Evolutionary conservation across 2,888 invertebrate genomes (phyloP), one percentile per base, ranked within the genome.

Genomic region (Amphipyra tragopoginis): DNA sequence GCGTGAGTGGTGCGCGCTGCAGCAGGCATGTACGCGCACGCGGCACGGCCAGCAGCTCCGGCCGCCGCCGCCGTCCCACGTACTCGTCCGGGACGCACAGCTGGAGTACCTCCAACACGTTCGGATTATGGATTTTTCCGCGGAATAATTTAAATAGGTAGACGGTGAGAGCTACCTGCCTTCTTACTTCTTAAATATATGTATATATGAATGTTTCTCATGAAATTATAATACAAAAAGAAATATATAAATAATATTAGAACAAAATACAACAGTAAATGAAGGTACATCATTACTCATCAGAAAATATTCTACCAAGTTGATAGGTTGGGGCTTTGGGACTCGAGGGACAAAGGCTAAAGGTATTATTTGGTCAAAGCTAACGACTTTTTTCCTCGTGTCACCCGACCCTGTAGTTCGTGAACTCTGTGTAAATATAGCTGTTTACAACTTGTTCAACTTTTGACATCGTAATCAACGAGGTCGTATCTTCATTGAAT

Each of bases 401-500:
- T 29, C 42, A 39, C n/a, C 10, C 40, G 11, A 51, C 29, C n/a
- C 29, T 21, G 8, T 9, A 42, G 36, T 49, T 34, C 54, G 21
- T 45, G 40, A 54, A 48, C 63, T 21, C 14, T 43, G 33, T 26
- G 51, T 54, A 74, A 50, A 74, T 40, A 68, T 9, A 58, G 14
- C 38, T 21, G 44, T 48, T 39, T 44, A 55, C 42, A 63, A 62
- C 34, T 44, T 53, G 47, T 74, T 54, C 51, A 55, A 71, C 63
- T 71, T 69, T 55, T 34, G 42, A 73, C 38, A 15, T 33, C 45
- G 21, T 21, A n/a, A 67, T 50, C 42, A 51, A 57, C 40, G 29
- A 49, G 44, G 26, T 38, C 2, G 10, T 13, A 36, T 65, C 47
- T 38, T 50, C 14, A 34, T 45, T 50, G 40, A 43, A 56, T 64